A percentile compares a stretch with the other conserved stretches of the same genome.
phyloP scores from a whole-genome alignment of 30 jellyfish, hydroid and myxozoan species.

The Clytia hemisphaerica region DNA sequence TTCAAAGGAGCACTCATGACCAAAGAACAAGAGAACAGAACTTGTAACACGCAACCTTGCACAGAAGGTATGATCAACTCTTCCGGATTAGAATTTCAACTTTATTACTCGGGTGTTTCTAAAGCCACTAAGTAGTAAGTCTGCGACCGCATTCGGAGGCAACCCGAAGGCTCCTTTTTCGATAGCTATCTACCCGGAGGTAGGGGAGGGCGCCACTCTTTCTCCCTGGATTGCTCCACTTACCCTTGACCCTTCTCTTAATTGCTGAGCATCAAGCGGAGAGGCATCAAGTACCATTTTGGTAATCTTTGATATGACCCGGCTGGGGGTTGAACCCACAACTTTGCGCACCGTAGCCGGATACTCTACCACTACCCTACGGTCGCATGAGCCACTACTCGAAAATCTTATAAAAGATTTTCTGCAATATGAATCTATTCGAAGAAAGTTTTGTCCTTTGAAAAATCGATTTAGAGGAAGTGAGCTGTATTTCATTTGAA shows the following conservation, averaged over 20 bases:
- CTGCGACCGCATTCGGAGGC: too few species aligned
- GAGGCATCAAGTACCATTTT: too few species aligned
- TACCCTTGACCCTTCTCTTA: too few species aligned
- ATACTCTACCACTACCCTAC: too few species aligned
- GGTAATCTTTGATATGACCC: too few species aligned
- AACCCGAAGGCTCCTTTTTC: too few species aligned
- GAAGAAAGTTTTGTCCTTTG: neutral
- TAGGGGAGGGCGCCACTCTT: too few species aligned
- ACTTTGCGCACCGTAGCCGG: too few species aligned
- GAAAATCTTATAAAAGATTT: neutral
- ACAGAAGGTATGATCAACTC: constrained; percentile 31
- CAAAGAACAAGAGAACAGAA: neutral
- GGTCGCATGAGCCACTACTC: neutral
- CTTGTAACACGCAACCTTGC: constrained; percentile 74
- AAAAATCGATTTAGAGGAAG: neutral
- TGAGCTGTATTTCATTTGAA: neutral
- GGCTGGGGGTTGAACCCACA: constrained; percentile 40
- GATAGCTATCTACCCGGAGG: too few species aligned
- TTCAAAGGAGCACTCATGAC: constrained; percentile 12
- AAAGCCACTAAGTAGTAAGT: too few species aligned
- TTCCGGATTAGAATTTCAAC: constrained; percentile 30
- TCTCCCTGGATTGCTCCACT: too few species aligned
- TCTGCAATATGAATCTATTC: neutral
- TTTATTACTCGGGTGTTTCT: constrained; percentile 39
- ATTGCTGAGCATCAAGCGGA: too few species aligned